Evolutionary conservation across 2,888 invertebrate species (phyloP).

Genomic region (Junonia oenone): DNA sequence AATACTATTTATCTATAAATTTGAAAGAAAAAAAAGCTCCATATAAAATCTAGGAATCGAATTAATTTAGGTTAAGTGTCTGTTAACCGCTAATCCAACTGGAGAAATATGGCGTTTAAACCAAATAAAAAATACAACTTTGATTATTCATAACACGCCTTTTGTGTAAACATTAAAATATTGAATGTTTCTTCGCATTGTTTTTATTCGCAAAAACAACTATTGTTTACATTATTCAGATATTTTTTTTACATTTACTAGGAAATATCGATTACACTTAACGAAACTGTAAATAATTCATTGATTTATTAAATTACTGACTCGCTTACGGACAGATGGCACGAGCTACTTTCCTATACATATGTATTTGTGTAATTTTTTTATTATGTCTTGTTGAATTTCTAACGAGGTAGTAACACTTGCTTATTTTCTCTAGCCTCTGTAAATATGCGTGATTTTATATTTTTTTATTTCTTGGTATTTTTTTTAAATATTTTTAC

Average conservation of each 20-base stretch:
- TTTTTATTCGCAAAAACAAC: not conserved
- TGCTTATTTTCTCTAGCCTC: too few relatives aligned
- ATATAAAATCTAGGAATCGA: too few relatives aligned
- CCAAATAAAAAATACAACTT: not conserved
- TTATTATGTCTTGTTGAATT: not conserved
- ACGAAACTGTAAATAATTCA: not conserved
- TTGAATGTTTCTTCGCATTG: not conserved
- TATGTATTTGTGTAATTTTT: not conserved
- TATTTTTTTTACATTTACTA: not conserved
- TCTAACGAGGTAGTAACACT: not conserved
- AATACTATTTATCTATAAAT: too few relatives aligned
- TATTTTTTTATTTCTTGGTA: not conserved
- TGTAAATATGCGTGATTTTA: not conserved
- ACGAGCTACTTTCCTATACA: not conserved
- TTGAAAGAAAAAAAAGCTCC: too few relatives aligned
- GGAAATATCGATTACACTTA: not conserved
- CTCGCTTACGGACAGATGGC: not conserved
- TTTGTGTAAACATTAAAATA: not conserved
- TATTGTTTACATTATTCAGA: not conserved
- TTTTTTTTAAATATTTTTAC: too few relatives aligned
- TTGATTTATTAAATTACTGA: not conserved
- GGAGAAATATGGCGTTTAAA: not conserved
- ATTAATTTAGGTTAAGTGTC: too few relatives aligned
- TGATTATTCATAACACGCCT: not conserved
- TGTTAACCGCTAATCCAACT: not conserved